Evolutionary conservation across 2,797 vertebrate species (phyloP).

Genomic region (Dendrocincla tyrannina): DNA sequence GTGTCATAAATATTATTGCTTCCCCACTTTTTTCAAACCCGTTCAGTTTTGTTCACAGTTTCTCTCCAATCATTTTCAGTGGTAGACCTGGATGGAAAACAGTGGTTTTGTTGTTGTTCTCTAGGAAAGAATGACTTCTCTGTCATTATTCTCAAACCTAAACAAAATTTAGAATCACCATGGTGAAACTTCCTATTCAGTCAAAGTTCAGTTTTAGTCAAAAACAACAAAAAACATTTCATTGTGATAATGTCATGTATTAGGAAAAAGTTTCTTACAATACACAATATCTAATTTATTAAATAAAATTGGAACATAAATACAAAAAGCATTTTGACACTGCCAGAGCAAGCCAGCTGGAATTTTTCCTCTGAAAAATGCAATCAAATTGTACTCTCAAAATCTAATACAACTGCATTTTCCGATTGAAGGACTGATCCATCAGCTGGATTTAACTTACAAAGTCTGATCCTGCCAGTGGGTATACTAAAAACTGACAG

Average conservation of each 20-base stretch:
- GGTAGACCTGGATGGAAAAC: background rate
- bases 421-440: background rate
- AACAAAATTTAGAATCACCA: background rate
- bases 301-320: background rate
- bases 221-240: background rate
- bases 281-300: background rate
- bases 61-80: background rate
- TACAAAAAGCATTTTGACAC: background rate
- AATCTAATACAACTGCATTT: conserved; percentile 9
- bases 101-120: background rate
- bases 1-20: background rate
- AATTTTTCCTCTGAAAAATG: background rate
- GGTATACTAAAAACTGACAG: background rate
- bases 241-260: background rate
- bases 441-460: background rate
- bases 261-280: background rate
- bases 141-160: background rate
- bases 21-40: background rate
- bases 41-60: background rate
- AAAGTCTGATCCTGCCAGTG: background rate
- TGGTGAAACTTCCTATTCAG: background rate
- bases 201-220: background rate
- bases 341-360: background rate
- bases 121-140: background rate
- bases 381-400: background rate